These are phyloP conservation scores for Oncorhynchus masou DNA, from an alignment of 2,113 vertebrate species.

Conservation along the genomic window DNA sequence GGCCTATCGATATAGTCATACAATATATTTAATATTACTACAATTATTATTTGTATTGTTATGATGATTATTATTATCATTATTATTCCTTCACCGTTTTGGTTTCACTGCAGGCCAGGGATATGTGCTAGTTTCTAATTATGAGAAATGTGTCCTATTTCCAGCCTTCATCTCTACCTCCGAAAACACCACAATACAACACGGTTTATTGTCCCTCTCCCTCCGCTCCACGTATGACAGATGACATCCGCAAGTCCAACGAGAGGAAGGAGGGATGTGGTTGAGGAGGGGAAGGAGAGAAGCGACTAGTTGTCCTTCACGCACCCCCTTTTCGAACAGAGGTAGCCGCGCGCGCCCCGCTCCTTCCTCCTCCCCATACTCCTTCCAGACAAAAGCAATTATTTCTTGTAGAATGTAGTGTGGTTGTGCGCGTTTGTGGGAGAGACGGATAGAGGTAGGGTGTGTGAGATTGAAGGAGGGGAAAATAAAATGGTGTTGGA, in stretches of 20 bases:
- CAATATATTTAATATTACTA: too few species aligned
- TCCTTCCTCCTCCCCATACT: conserved; percentile 74
- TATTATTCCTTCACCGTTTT: not conserved
- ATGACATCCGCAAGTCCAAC: conserved; percentile 76
- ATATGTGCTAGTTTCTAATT: conserved; percentile 40
- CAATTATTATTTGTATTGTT: not conserved
- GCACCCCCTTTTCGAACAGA: conserved; percentile 74
- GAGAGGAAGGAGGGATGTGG: conserved; percentile 33
- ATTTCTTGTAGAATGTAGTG: conserved; percentile 85
- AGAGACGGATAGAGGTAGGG: conserved; percentile 71
- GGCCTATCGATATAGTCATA: too few species aligned
- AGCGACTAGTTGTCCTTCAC: conserved; percentile 81
- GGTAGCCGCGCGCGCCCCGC: conserved; percentile 71
- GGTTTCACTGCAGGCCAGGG: not conserved
- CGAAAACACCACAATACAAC: conserved; percentile 38
- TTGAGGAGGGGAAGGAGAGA: conserved; percentile 39
- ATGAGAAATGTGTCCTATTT: conserved; percentile 64
- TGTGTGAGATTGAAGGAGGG: conserved; percentile 78
- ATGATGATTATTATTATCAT: not conserved
- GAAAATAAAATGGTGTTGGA: conserved; percentile 78
- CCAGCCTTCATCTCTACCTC: conserved; percentile 3
- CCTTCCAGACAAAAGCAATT: conserved; percentile 86
- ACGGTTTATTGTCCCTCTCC: conserved; percentile 67
- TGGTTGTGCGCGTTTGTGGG: conserved; percentile 78
- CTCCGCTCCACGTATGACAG: conserved; percentile 74